Percentiles rank a stretch among this genome's conserved stretches.
phyloP scores from a whole-genome alignment of 2,113 vertebrate genomes.

The Gadus chalcogrammus region DNA sequence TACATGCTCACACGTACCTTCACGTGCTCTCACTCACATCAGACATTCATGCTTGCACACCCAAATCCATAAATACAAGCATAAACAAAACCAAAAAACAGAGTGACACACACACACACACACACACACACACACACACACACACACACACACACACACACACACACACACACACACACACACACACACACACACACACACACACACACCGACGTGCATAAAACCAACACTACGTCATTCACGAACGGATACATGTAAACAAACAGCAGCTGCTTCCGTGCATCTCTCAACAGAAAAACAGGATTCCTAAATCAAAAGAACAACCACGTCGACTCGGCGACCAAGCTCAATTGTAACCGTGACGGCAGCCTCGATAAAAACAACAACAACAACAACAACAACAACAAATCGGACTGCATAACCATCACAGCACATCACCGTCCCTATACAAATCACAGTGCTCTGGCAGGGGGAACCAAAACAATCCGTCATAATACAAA shows the following conservation, averaged over 20 bases:
- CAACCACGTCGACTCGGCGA: background rate
- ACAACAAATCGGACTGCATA: background rate
- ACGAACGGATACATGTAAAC: background rate
- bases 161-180: too few relatives aligned
- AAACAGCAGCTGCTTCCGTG: background rate
- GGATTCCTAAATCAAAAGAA: background rate
- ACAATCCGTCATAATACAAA: too few relatives aligned
- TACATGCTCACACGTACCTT: background rate
- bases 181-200: too few relatives aligned
- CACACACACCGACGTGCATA: background rate
- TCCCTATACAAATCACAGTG: too few relatives aligned
- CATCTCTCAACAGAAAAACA: background rate
- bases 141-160: constrained; percentile 1
- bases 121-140: too few relatives aligned
- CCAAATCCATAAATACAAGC: constrained; percentile 16
- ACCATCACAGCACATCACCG: too few relatives aligned
- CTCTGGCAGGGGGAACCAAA: too few relatives aligned
- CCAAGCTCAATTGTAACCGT: too few relatives aligned
- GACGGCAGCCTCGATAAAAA: too few relatives aligned
- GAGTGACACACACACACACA: constrained; percentile 7
- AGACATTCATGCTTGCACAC: constrained; percentile 20
- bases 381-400: constrained; percentile 1
- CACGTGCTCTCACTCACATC: background rate
- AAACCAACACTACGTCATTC: too few relatives aligned
- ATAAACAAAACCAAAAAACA: background rate